Conservation (phyloP, 2,797 vertebrate species). For the Poecile montanus region DNA sequence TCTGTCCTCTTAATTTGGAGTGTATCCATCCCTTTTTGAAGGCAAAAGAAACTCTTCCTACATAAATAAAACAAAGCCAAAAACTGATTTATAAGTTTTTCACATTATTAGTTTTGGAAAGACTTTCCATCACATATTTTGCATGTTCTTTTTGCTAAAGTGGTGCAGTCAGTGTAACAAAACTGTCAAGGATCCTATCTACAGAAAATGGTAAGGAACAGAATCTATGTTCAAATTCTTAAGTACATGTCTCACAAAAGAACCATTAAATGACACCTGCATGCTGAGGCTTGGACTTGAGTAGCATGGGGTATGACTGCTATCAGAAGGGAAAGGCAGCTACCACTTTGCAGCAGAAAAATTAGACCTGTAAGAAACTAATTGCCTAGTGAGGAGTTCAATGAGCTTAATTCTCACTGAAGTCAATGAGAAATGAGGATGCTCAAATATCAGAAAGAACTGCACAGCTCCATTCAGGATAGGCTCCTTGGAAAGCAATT, state of each 20-base stretch:
- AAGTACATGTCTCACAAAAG: not conserved
- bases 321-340: not conserved
- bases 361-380: slow-evolving; percentile 8
- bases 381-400: slow-evolving; percentile 7
- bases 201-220: not conserved
- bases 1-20: not conserved
- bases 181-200: not conserved
- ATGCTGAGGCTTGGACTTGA: not conserved
- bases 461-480: not conserved
- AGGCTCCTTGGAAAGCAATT: slow-evolving; percentile 67
- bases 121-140: not conserved
- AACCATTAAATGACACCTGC: not conserved
- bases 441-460: not conserved
- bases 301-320: not conserved
- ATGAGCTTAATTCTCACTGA: not conserved
- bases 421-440: not conserved
- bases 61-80: not conserved
- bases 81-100: not conserved
- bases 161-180: not conserved
- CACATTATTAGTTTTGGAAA: not conserved
- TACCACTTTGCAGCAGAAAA: slow-evolving; percentile 1
- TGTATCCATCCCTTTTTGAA: not conserved
- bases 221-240: slow-evolving; percentile 6
- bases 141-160: not conserved
- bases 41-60: not conserved